Evolutionary conservation across 64 coral and sea anemone genomes (phyloP).

Genomic region (Actinia equina): DNA sequence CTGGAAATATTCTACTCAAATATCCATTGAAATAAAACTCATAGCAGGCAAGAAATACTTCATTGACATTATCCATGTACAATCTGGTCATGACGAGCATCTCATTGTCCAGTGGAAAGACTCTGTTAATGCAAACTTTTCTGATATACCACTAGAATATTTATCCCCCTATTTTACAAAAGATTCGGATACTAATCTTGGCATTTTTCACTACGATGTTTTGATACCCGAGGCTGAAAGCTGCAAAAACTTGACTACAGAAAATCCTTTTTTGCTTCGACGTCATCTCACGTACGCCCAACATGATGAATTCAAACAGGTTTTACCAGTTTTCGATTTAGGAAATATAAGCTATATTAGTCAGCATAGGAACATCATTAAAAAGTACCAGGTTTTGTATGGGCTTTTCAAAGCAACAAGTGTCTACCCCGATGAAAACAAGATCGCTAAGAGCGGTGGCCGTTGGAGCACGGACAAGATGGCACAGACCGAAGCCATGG

Average conservation of each 20-base stretch:
- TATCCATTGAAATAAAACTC: conserved; percentile 34
- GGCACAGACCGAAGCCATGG: no score
- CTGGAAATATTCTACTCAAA: conserved; percentile 45
- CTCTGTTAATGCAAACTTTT: conserved; percentile 15
- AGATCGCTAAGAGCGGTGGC: no score
- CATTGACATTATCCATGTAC: conserved; percentile 53
- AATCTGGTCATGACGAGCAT: background rate
- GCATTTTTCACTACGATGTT: conserved; percentile 4
- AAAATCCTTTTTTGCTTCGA: background rate
- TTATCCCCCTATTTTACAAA: conserved; percentile 3
- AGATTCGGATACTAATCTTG: background rate
- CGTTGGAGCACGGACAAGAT: no score
- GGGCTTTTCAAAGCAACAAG: background rate
- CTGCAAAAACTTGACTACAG: background rate
- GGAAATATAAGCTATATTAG: background rate
- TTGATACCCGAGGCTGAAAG: background rate
- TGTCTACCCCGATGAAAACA: background rate
- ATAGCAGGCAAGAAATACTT: conserved; percentile 33
- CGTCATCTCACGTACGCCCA: background rate
- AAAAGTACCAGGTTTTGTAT: no score
- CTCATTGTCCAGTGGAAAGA: conserved; percentile 48
- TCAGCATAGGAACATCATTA: background rate
- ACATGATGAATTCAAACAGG: background rate
- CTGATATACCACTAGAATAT: conserved; percentile 13
- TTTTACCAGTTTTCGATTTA: conserved; percentile 21